Evolutionary conservation across 2,113 vertebrate genomes (phyloP), one percentile per base, ranked within the genome.

Genomic region (Rhabdornis inornatus): DNA sequence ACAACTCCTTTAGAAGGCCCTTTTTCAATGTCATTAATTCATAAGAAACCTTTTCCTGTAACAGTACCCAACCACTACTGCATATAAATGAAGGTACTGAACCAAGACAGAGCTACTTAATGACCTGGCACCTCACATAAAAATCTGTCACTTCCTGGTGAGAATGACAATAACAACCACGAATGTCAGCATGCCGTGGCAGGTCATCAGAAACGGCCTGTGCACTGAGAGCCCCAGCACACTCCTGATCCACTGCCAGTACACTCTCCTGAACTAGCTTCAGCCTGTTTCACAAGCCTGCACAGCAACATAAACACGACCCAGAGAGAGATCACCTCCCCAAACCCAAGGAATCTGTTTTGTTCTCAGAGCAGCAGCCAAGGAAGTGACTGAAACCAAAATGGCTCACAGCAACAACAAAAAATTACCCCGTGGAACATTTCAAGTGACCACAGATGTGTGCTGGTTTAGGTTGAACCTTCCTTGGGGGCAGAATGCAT

Each of bases 21-120:
- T 50, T 40, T 92, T 92, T 74, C 68, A 56, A n/a, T 75, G 68
- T 74, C 68, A 81, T 77, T 88, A 88, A 83, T 90, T 91, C 55
- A 52, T 19, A 82, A 59, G 72, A 78, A 83, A 44, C 42, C 28
- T 91, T 92, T 59, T 65, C 49, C 68, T 88, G 31, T 56, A 80
- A 61, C 21, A 69, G n/a, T 70, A 71, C 44, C 47, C 76, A 75
- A 53, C 64, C 28, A 90, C 47, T 40, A 44, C 60, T 68, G 87
- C 68, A 87, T 52, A 86, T 90, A 94, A 90, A 81, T 66, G 68
- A 94, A 89, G 71, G 85, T 56, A 96, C 22, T 83, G 93, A 95
- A 93, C 87, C 80, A 83, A 92, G 78, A 59, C 71, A 86, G 72
- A 84, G 44, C 85, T 89, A 81, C 64, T 83, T 83, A 84, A 88